Percentiles rank a stretch among this genome's conserved stretches.
These are phyloP conservation scores for Pocillopora verrucosa DNA, from an alignment of 64 coral and sea anemone genomes.

Conservation along the genomic window DNA sequence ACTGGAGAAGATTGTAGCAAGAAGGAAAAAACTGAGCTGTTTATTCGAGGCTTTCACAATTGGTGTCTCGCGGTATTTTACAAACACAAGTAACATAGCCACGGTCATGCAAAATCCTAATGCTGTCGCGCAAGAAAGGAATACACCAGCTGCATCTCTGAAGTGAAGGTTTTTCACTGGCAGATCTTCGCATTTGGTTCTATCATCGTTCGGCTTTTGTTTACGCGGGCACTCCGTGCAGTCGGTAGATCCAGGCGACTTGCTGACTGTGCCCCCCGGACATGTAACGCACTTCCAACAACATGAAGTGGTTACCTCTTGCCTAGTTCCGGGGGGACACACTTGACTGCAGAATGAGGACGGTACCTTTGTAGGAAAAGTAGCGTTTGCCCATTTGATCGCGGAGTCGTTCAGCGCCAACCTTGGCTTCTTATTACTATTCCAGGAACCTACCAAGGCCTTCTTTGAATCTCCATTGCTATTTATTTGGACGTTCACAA, in stretches of 20 bases:
- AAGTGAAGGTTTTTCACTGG: constrained; percentile 24
- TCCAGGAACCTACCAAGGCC: constrained; percentile 10
- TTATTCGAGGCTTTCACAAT: constrained; percentile 27
- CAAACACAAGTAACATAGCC: background rate
- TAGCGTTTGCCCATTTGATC: constrained; percentile 17
- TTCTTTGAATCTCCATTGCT: background rate
- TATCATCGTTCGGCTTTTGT: constrained; percentile 9
- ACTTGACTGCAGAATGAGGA: background rate
- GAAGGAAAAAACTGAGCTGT: constrained; percentile 14
- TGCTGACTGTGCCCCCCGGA: constrained; percentile 30
- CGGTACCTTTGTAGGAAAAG: background rate
- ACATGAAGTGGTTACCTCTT: background rate
- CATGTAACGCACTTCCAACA: constrained; percentile 50
- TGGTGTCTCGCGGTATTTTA: constrained; percentile 15
- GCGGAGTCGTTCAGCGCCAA: constrained; percentile 7
- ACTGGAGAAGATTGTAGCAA: background rate
- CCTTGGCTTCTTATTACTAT: background rate
- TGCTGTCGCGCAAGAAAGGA: background rate
- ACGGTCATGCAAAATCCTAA: background rate
- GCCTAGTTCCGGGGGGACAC: constrained; percentile 20
- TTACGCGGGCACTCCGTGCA: constrained; percentile 16
- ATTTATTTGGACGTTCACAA: constrained; percentile 18
- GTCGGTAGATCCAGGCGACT: constrained; percentile 4
- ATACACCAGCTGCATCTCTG: background rate
- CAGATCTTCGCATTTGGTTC: background rate